phyloP scores from a whole-genome alignment of 23 tunicate species.

The Oikopleura vanhoeffeni region DNA sequence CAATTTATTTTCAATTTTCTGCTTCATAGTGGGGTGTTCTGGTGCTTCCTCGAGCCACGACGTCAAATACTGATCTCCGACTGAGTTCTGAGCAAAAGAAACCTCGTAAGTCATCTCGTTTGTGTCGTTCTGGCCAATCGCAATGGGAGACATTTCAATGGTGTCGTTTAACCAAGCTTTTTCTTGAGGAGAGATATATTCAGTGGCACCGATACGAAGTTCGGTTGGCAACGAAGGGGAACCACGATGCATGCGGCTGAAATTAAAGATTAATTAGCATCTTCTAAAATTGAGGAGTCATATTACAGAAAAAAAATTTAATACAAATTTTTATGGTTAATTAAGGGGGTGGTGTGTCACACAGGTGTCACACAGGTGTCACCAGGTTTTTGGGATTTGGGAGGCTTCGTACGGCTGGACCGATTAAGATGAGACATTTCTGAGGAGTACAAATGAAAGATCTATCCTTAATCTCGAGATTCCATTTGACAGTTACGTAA shows the following conservation, averaged over 20 bases:
- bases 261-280: no score
- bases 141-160: not conserved
- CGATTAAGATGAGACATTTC: no score
- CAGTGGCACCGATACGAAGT: not conserved
- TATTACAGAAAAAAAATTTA: no score
- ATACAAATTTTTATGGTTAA: no score
- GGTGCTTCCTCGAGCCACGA: not conserved
- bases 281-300: no score
- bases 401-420: no score
- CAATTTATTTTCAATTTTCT: not conserved
- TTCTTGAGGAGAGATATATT: not conserved
- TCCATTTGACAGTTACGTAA: no score
- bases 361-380: no score
- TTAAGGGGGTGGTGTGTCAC: no score
- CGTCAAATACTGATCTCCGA: not conserved
- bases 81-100: not conserved
- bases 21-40: not conserved
- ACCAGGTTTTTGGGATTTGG: no score
- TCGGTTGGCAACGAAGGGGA: not conserved
- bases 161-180: not conserved
- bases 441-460: no score
- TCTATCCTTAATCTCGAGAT: no score
- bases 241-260: not conserved
- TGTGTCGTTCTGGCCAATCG: not conserved
- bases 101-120: not conserved